Conservation (phyloP, 2,113 vertebrate genomes). For the Myxocyprinus asiaticus region DNA sequence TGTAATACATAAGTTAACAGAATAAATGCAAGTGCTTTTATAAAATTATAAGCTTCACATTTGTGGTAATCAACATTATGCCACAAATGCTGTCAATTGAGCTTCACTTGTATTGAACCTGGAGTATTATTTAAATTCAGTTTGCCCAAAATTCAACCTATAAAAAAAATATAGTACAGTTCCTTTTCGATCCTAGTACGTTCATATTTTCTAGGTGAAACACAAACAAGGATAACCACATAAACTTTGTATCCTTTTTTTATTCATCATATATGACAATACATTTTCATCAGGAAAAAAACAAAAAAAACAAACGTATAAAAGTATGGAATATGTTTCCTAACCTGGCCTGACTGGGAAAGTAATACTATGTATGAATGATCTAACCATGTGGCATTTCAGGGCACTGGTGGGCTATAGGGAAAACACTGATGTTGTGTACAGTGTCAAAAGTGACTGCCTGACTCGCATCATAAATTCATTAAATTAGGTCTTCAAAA, state of each 20-base stretch:
- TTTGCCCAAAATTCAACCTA: too few species aligned
- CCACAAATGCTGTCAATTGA: background rate
- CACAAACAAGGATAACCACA: background rate
- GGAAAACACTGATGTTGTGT: background rate
- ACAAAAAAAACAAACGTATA: too few species aligned
- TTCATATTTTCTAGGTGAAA: background rate
- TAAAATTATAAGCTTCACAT: too few species aligned
- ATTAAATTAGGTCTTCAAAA: background rate
- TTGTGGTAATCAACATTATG: too few species aligned
- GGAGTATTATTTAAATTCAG: too few species aligned
- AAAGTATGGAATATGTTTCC: slow-evolving; percentile 13
- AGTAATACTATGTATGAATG: background rate
- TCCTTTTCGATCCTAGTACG: background rate
- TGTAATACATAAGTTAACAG: too few species aligned
- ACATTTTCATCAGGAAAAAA: slow-evolving; percentile 19
- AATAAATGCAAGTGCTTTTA: too few species aligned
- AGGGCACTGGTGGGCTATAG: background rate
- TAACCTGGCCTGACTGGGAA: background rate
- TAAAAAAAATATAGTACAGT: background rate
- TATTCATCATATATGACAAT: slow-evolving; percentile 16
- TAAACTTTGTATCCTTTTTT: slow-evolving; percentile 14
- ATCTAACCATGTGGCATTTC: background rate
- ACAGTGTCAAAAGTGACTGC: background rate
- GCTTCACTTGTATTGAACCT: too few species aligned
- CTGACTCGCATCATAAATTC: background rate